A percentile compares a stretch with the other conserved stretches of the same genome.
Conservation (phyloP, 2,797 vertebrate genomes). For the Micrastur ruficollis region DNA sequence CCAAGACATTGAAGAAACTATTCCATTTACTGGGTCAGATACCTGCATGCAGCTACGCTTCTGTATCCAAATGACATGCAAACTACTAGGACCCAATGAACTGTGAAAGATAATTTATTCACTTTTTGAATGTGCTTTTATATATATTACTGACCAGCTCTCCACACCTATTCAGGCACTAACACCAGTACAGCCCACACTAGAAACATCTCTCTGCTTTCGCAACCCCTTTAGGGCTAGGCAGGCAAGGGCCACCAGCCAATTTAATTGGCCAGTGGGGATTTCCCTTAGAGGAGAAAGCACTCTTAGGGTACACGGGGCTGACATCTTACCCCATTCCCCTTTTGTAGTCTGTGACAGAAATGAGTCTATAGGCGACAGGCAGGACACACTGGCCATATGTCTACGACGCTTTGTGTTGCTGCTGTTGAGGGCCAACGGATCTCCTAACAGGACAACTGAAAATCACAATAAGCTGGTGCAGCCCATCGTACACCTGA, state of each 20-base stretch:
- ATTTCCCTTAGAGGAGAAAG: background rate
- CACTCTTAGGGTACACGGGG: background rate
- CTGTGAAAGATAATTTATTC: background rate
- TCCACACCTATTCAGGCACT: background rate
- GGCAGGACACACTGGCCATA: background rate
- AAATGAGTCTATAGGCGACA: background rate
- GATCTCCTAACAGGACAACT: background rate
- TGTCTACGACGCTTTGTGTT: background rate
- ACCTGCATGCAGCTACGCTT: background rate
- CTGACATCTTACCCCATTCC: background rate
- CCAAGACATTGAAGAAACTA: background rate
- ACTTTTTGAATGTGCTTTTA: background rate
- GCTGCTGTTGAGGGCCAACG: background rate
- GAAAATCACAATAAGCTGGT: background rate
- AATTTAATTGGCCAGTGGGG: background rate
- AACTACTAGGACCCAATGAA: background rate
- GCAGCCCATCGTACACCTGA: background rate
- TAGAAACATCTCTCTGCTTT: background rate
- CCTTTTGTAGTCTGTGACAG: background rate
- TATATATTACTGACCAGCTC: background rate
- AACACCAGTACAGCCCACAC: background rate
- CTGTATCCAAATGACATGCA: background rate
- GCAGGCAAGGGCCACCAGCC: background rate
- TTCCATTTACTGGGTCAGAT: background rate
- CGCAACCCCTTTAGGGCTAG: background rate